Evolutionary conservation across 2,113 vertebrate genomes (phyloP).

Genomic region (Solea senegalensis): DNA sequence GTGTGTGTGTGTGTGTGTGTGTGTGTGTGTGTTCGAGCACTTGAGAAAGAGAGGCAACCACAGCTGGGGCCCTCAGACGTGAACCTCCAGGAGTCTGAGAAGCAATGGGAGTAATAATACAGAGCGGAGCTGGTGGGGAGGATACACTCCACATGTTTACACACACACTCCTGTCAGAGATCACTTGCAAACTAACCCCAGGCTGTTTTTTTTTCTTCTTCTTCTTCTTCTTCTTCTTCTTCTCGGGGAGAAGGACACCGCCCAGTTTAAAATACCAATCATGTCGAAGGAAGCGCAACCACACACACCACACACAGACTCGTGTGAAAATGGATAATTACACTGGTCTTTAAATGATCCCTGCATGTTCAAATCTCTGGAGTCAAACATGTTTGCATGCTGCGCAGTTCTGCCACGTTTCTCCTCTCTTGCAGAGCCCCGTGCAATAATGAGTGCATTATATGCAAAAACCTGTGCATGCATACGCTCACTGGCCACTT

Average conservation of each 20-base stretch:
- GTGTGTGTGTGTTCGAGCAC: neutral
- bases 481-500: no score
- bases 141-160: conserved; percentile 41
- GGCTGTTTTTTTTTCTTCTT: neutral
- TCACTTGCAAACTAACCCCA: neutral
- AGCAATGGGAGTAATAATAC: conserved; percentile 52
- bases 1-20: conserved; percentile 58
- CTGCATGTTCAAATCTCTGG: neutral
- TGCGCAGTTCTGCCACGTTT: conserved; percentile 68
- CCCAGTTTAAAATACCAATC: neutral
- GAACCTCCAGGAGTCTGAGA: neutral
- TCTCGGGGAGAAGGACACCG: neutral
- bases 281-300: neutral
- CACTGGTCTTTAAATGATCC: conserved; percentile 6
- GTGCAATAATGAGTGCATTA: neutral
- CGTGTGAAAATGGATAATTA: neutral
- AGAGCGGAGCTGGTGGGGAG: conserved; percentile 10
- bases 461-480: neutral
- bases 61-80: conserved; percentile 13
- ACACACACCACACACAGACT: neutral
- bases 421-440: conserved; percentile 32
- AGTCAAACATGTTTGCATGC: conserved; percentile 21
- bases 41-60: conserved; percentile 21
- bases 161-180: conserved; percentile 22
- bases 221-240: no score